phyloP scores from a whole-genome alignment of 2,797 vertebrate genomes.

The Paramormyrops hopkinsi region DNA sequence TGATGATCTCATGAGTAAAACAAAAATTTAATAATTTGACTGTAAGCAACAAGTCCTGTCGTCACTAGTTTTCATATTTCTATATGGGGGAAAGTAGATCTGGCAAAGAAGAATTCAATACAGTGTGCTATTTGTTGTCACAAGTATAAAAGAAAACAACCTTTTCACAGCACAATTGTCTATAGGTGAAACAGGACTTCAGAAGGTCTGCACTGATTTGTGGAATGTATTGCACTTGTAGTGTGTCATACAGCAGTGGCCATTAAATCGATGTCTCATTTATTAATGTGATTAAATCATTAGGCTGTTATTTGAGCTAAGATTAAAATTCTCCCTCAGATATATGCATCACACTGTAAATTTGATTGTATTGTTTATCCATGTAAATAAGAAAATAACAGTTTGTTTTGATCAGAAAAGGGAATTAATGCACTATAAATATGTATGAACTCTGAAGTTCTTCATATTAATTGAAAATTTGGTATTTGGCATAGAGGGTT shows the following conservation, averaged over 20 bases:
- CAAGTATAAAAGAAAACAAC: background rate
- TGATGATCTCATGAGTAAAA: background rate
- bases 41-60: background rate
- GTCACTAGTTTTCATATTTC: background rate
- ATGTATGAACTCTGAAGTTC: background rate
- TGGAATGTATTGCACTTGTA: background rate
- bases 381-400: too few species aligned
- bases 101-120: background rate
- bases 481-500: background rate
- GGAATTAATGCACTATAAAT: background rate
- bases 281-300: background rate
- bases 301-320: background rate
- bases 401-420: background rate
- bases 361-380: background rate
- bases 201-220: background rate
- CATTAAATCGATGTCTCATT: background rate
- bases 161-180: background rate
- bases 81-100: background rate
- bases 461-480: slow-evolving; percentile 1
- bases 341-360: background rate
- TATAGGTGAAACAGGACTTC: background rate
- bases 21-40: background rate
- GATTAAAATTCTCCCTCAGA: background rate
- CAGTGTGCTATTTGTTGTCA: background rate
- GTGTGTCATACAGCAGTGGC: background rate